Base-by-base conservation (phyloP, 2,888 invertebrate genomes). In the Lepeophtheirus nordmannii region DNA sequence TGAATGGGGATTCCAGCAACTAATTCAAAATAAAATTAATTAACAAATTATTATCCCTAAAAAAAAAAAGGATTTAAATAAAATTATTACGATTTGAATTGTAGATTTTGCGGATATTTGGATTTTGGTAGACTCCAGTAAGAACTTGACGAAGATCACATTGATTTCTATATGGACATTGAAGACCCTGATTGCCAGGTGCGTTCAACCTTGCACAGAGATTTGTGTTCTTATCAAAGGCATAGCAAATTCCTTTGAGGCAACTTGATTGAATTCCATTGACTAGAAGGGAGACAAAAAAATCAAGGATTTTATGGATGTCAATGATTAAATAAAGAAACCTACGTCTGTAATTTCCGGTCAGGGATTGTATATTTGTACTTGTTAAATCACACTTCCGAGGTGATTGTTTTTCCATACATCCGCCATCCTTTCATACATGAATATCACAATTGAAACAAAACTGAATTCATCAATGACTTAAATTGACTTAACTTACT, bases 1-100 rank as follows among this genome's bases (percentile, higher is more conserved):
- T 46, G n/a, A 46, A 46, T 1, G 8, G 53, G 53, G 53, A 46
- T 46, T 46, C 53, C 53, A 46, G 53, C 53, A 46, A 46, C 53
- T 46, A 17, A 46, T n/a, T 30, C 30, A 30, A 30, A 30, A 30
- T 30, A 5, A 7, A n/a, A 46, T 14, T 2, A 46, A 17, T n/a
- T n/a, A 17, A 46, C 5, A 46, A 5, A 46, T 46, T 46, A 46
- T 14, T n/a, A n/a, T n/a, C n/a, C n/a, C 14, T 3, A 8, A 8
- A 5, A 5, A 46, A 46, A 14, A 14, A 46, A 5, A 46, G 17
- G 1, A 5, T 17, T n/a, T 3, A n/a, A 5, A 17, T 46, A 46
- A 5, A 5, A 5, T 46, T 46, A 5, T 46, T 46, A 46, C 53
- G 2, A 8, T 46, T 46, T n/a, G 8, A 46, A 8, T 46, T 17